Base-by-base conservation (phyloP, 2,113 vertebrate species). In the Nycticorax nycticorax region DNA sequence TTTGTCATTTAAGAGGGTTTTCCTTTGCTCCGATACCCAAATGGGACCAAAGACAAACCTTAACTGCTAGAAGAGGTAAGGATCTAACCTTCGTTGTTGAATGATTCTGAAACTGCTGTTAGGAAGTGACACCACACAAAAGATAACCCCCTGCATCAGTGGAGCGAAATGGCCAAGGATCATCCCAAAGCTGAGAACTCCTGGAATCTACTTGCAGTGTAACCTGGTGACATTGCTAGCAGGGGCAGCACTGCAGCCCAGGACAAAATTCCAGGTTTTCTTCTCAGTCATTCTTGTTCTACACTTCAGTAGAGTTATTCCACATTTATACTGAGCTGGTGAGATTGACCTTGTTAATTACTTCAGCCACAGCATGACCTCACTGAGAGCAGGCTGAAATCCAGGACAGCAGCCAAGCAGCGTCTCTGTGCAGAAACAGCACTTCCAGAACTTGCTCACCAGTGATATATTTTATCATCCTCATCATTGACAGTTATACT, bases 331-430 rank as follows among this genome's bases (percentile, higher is more conserved):
- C 43, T 74, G 55, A 96, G 48, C 55, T 81, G 41, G 76, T 84
- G 39, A 95, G 84, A 87, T n/a, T 91, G 89, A 89, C 87, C 47
- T 94, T 95, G 73, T 63, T 92, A 86, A 94, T 87, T 91, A 87
- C 84, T 87, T 92, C 55, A 93, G 62, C 57, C 77, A 89, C 73
- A 93, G 80, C 66, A 72, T 78, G 87, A 92, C 69, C 93, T 95
- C 41, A 94, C 60, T 50, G 55, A 85, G 26, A 85, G 39, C 63
- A 87, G 52, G 18, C 91, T 89, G 84, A 93, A 84, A 89, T 85
- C 86, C 83, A 72, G 87, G 86, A 84, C 43, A 85, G 68, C 53
- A 81, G 80, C 56, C 89, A 91, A 92, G 73, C 52, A 92, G 59
- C 13, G 79, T 80, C 33, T 85, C 79, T 80, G 67, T 73, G n/a